phyloP scores from a whole-genome alignment of 2,888 invertebrate genomes.

The Apantesis nais region DNA sequence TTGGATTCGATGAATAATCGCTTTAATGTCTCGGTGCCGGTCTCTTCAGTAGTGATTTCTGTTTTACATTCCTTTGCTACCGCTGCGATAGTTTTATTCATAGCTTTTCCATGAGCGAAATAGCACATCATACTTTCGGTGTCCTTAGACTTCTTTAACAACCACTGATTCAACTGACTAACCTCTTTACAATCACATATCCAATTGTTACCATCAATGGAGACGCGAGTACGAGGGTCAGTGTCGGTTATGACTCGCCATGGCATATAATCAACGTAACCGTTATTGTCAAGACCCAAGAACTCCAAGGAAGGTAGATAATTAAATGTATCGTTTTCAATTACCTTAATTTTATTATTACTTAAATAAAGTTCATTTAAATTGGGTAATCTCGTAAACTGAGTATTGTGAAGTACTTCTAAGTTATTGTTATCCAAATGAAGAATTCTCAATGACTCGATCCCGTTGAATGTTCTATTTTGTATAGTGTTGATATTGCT shows the following conservation, averaged over 20 bases:
- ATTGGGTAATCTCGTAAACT: conserved; percentile 91
- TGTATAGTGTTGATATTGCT: conserved; percentile 91
- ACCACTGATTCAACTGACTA: conserved; percentile 89
- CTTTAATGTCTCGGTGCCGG: conserved; percentile 85
- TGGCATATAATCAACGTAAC: conserved; percentile 91
- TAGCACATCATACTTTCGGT: conserved; percentile 89
- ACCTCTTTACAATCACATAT: conserved; percentile 92
- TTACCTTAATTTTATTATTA: conserved; percentile 90
- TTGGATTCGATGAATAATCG: conserved; percentile 87
- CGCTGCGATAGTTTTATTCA: conserved; percentile 81
- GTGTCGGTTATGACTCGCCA: conserved; percentile 89
- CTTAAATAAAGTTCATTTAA: conserved; percentile 91
- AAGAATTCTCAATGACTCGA: conserved; percentile 89
- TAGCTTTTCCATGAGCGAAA: conserved; percentile 81
- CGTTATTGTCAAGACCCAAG: conserved; percentile 91
- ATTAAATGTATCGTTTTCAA: conserved; percentile 91
- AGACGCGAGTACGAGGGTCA: conserved; percentile 88
- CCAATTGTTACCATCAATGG: conserved; percentile 92
- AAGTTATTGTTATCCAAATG: conserved; percentile 92
- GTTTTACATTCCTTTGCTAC: conserved; percentile 85
- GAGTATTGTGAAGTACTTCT: conserved; percentile 89
- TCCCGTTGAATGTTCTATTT: conserved; percentile 93
- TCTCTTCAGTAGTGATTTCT: conserved; percentile 87
- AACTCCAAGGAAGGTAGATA: conserved; percentile 90
- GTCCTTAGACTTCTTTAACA: conserved; percentile 88